Evolutionary conservation across 2,113 vertebrate genomes (phyloP), one percentile per base, ranked within the genome.

Genomic region (Pluvialis apricaria): DNA sequence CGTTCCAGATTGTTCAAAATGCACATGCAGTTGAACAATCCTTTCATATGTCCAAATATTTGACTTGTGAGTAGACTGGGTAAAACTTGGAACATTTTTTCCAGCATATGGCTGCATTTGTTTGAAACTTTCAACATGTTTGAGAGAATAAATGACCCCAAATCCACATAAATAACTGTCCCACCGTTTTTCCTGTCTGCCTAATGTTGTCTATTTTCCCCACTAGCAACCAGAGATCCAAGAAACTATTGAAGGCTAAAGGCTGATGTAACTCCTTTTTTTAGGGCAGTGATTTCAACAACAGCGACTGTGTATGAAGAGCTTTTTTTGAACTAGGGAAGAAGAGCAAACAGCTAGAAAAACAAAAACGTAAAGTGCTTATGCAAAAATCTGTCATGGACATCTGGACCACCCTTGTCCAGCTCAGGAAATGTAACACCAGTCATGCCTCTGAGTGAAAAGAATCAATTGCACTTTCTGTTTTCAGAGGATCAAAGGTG

Each of bases 371-470:
- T 93, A 73, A 94, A 92, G 87, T 81, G 65, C 85, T 94, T 85
- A 72, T 90, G 87, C 77, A 65, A 93, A 94, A 94, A 81, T 91
- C 75, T 70, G 94, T 73, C 79, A 73, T 44, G 82, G 96, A 92
- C 88, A 82, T 96, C 94, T 94, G 96, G 92, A 93, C 85, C 96
- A 92, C 96, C 92, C 86, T 78, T 92, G 82, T 91, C 95, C 77
- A 92, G 87, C 73, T 95, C 90, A 80, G 85, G 82, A 94, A 96
- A 96, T 81, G 29, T 61, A 90, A 86, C 31, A 89, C 73, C 86
- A 94, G 88, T 64, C 73, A 64, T 66, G 80, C 66, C 44, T 64
- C 51, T 49, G 44, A 84, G 65, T 72, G 92, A 89, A 66, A 81
- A 96, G 81, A 93, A 91, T 96, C 96, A 93, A 77, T 93, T 83